Evolutionary conservation across 2,888 invertebrate genomes (phyloP), one percentile per base, ranked within the genome.

Genomic region (Hirtodrosophila cameraria): DNA sequence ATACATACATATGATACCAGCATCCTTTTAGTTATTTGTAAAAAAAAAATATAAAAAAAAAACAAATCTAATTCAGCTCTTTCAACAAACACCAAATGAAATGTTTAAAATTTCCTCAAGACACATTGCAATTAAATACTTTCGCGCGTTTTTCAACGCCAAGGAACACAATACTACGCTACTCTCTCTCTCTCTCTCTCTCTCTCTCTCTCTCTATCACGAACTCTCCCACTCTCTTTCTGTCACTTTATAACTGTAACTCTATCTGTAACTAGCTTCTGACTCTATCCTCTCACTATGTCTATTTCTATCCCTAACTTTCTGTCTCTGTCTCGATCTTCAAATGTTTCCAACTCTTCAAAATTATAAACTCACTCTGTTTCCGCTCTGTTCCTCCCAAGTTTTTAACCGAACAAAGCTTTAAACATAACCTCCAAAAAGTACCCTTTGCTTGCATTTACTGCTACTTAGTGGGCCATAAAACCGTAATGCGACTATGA

Each of bases 61-160:
- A 75, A 71, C 62, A 71, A 67, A 79, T 72, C 88, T 89, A 89
- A 89, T 89, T 89, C 83, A 89, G 89, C 89, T 89, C 87, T 89
- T 89, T 88, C 89, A 88, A 89, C 89, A 89, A 89, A 87, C 77
- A 87, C 89, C 89, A 88, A 84, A 80, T 70, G 75, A 76, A 86
- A 87, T 87, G 83, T 87, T 80, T n/a, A 63, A 74, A 87, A 74
- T 83, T 83, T 88, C 89, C 89, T 89, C 89, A 88, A 82, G 71
- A 81, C 62, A 80, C 73, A 60, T 46, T 67, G 67, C 60, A 71
- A 66, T 61, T 27, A 46, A 65, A 61, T 42, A 70, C 60, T 50
- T 71, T 70, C 73, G 63, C 31, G 67, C 73, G 74, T 75, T 75
- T 64, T 50, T 31, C 27, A 58, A 73, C 73, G 75, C 73, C 60